A percentile compares a stretch with the other conserved stretches of the same genome.
phyloP scores from a whole-genome alignment of 2,888 invertebrate species.

The Pyrochroa serraticornis region DNA sequence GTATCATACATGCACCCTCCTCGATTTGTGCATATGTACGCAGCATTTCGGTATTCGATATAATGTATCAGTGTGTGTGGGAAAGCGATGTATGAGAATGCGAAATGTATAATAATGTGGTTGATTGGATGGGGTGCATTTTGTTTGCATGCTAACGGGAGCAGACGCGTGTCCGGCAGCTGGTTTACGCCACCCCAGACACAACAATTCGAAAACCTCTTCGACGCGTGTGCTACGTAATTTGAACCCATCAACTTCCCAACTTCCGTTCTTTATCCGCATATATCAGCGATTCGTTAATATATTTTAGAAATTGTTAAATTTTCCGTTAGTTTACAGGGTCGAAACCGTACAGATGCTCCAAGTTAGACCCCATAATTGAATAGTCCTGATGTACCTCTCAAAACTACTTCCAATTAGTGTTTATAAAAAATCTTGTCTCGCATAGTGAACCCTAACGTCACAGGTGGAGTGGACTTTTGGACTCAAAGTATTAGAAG shows the following conservation, averaged over 20 bases:
- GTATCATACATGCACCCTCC: too few relatives aligned
- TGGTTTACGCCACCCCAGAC: conserved; percentile 34
- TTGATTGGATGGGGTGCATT: conserved; percentile 25
- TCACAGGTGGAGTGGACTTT: too few relatives aligned
- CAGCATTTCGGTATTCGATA: conserved; percentile 12
- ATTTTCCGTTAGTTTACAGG: background rate
- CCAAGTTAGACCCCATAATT: background rate
- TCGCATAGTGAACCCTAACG: background rate
- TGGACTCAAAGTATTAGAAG: too few relatives aligned
- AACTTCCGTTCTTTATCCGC: conserved; percentile 35
- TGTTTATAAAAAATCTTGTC: background rate
- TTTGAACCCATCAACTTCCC: conserved; percentile 34
- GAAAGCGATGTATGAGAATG: conserved; percentile 14
- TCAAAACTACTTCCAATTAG: background rate
- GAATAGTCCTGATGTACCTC: too few relatives aligned
- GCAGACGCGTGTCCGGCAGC: conserved; percentile 42
- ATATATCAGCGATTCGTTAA: conserved; percentile 12
- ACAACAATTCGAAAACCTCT: conserved; percentile 13
- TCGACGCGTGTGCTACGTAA: conserved; percentile 23
- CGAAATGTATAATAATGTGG: conserved; percentile 24
- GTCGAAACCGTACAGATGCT: conserved; percentile 5
- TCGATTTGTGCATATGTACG: background rate
- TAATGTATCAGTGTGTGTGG: conserved; percentile 11
- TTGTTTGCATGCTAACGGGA: conserved; percentile 28
- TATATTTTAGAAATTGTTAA: background rate